Evolutionary conservation across 1,140 invertebrate species (phyloP).

Genomic region (Euwallacea fornicatus): DNA sequence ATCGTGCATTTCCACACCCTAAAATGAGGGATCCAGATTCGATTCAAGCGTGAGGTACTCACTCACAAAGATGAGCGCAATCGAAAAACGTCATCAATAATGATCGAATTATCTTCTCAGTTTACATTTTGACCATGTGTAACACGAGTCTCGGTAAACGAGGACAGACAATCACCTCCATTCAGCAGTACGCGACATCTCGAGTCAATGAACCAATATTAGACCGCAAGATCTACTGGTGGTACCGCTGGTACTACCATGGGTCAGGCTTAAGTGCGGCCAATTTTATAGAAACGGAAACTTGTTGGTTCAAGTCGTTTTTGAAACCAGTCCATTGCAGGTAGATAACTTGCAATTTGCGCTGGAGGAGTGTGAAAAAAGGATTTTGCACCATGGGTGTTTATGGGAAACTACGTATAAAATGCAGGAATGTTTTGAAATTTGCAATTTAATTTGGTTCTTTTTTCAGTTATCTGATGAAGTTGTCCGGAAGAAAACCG

Average conservation of each 20-base stretch:
- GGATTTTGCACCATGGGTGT: too few relatives aligned
- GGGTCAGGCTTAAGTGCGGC: slow-evolving; percentile 13
- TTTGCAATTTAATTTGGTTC: slow-evolving; percentile 9
- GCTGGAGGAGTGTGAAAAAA: too few relatives aligned
- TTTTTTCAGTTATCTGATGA: slow-evolving; percentile 74
- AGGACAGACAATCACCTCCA: slow-evolving; percentile 42
- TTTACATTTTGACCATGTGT: neutral
- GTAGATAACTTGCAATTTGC: too few relatives aligned
- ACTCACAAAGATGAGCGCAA: neutral
- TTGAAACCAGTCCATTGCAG: slow-evolving; percentile 6
- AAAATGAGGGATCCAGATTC: too few relatives aligned
- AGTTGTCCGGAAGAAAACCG: slow-evolving; percentile 75
- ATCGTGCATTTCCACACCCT: too few relatives aligned
- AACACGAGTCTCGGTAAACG: slow-evolving; percentile 15
- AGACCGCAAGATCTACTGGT: slow-evolving; percentile 28
- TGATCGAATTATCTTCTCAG: neutral
- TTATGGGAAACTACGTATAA: too few relatives aligned
- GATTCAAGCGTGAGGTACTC: too few relatives aligned
- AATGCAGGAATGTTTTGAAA: neutral
- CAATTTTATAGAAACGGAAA: slow-evolving; percentile 28
- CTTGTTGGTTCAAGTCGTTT: slow-evolving; percentile 13
- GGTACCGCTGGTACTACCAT: slow-evolving; percentile 15
- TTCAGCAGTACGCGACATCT: slow-evolving; percentile 38
- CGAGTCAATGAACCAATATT: slow-evolving; percentile 43
- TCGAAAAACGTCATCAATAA: neutral